Evolutionary conservation across 2,888 invertebrate genomes (phyloP), one percentile per base, ranked within the genome.

Genomic region (Argyresthia albistria): DNA sequence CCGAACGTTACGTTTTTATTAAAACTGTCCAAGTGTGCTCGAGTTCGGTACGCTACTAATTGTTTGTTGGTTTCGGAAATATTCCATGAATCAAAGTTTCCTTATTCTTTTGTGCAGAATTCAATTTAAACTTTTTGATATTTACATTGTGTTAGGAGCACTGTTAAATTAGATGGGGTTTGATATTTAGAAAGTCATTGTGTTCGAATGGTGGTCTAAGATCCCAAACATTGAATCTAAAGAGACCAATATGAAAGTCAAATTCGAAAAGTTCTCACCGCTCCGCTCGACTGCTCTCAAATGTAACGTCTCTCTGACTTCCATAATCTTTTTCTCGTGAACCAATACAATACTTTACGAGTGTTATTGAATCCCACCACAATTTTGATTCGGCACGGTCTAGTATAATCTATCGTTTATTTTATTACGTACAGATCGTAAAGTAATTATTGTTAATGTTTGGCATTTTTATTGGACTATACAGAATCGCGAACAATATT

Each of bases 201-300:
- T 25, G 25, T 25, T 4, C 25, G 3, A 25, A 25, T 25, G 25
- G 25, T 25, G 25, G 25, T 25, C 25, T 25, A 25, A 25, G 25
- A 4, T 25, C 25, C 25, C 25, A 25, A 25, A 25, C 25, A 4
- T 25, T 25, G 6, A 25, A 25, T 25, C 6, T 12, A 12, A 42
- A 42, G 11, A 12, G 47, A 35, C 47, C 47, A 12, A 36, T 35
- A 47, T 47, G n/a, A 47, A 76, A 66, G 73, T 72, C 65, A 72
- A 75, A 74, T 73, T 73, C 66, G 56, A 78, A 77, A 76, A 67
- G 78, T 87, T 87, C 87, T 81, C 86, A 87, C 76, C 78, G 87
- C 75, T 71, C 67, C 79, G 86, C 76, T 80, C 69, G 75, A 79
- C 66, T 70, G 81, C 69, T 63, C 65, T 60, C 70, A 71, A 79